A percentile compares a stretch with the other conserved stretches of the same genome.
phyloP scores from a whole-genome alignment of 2,797 vertebrate genomes.

The Phataginus tricuspis region DNA sequence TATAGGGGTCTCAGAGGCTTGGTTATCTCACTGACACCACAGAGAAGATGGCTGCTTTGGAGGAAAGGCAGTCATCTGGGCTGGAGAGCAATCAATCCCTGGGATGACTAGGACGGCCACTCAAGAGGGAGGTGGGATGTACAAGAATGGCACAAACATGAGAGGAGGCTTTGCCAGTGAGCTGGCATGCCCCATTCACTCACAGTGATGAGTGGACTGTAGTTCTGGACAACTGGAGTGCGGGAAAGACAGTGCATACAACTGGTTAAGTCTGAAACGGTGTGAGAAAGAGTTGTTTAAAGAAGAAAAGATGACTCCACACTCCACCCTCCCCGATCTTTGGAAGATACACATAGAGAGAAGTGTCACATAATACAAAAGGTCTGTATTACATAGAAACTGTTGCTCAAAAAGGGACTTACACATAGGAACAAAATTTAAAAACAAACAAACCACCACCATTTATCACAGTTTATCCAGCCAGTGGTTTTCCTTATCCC shows the following conservation, averaged over 20 bases:
- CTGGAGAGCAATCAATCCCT: neutral
- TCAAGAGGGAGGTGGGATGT: neutral
- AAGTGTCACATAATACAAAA: neutral
- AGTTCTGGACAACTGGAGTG: neutral
- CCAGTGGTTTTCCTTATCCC: constrained; percentile 65
- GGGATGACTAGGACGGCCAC: neutral
- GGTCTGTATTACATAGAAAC: constrained; percentile 46
- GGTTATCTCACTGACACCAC: neutral
- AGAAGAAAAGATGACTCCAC: constrained; percentile 12
- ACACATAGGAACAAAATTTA: constrained; percentile 56
- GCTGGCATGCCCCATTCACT: neutral
- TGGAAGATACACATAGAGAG: constrained; percentile 25
- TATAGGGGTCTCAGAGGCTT: neutral
- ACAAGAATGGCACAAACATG: neutral
- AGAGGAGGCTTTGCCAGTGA: neutral
- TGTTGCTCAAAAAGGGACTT: constrained; percentile 51
- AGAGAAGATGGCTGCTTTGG: neutral
- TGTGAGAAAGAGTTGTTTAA: neutral
- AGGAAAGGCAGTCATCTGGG: neutral
- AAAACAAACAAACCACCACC: constrained; percentile 64
- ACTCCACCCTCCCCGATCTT: neutral
- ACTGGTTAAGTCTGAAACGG: neutral
- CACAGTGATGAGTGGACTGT: neutral
- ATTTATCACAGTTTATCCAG: constrained; percentile 57
- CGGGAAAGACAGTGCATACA: neutral